Percentiles rank a stretch among this genome's conserved stretches.
Evolutionary conservation across 2,888 invertebrate species (phyloP).

Genomic region (Timema podura): DNA sequence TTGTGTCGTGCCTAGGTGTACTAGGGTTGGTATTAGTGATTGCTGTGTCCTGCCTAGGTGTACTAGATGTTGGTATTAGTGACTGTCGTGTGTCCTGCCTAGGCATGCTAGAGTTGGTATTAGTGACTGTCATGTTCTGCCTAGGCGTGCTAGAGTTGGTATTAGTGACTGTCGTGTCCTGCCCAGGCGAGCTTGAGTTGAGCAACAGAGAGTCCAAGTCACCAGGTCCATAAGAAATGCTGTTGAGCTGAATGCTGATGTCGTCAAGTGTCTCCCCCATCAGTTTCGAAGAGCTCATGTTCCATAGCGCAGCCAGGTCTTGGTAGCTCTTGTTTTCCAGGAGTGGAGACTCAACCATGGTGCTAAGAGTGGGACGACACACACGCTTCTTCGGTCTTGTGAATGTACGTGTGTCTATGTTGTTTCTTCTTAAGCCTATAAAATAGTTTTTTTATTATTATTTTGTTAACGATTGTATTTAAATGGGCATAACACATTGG

Average conservation of each 20-base stretch:
- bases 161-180: no score
- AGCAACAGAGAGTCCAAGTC: no score
- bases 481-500: no score
- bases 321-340: conserved; percentile 2
- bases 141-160: no score
- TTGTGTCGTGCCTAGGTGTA: no score
- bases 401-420: conserved; percentile 65
- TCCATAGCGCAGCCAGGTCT: conserved; percentile 13
- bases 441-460: background rate
- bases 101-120: no score
- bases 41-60: no score
- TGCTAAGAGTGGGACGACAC: conserved; percentile 58
- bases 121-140: no score
- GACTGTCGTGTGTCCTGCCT: no score
- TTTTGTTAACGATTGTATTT: background rate
- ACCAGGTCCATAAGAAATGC: background rate
- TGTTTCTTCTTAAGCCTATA: conserved; percentile 46
- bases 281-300: background rate
- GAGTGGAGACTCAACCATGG: conserved; percentile 24
- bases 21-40: no score
- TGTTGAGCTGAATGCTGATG: conserved; percentile 8
- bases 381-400: conserved; percentile 62
- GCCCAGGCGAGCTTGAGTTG: no score
- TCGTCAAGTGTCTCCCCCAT: conserved; percentile 20
- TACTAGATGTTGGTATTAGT: no score